These are phyloP conservation scores for Trichoplusia ni DNA, from an alignment of 1,140 invertebrate genomes.

Conservation along the genomic window DNA sequence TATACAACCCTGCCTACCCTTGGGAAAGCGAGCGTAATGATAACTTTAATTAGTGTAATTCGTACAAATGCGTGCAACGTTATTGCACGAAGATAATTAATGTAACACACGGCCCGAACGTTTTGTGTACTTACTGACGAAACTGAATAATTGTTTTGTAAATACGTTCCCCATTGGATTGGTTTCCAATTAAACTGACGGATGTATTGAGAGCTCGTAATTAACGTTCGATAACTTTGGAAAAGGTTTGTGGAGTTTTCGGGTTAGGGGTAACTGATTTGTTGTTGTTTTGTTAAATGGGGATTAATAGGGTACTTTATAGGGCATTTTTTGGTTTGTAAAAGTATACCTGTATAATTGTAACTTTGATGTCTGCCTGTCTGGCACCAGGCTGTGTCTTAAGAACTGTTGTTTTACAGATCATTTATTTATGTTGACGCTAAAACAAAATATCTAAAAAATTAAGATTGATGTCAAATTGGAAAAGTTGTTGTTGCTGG, in stretches of 20 bases:
- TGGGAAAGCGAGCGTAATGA: no score
- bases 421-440: no score
- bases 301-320: no score
- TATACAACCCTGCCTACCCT: neutral
- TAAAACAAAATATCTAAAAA: no score
- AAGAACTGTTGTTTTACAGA: no score
- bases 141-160: slow-evolving; percentile 4
- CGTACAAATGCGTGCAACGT: neutral
- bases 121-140: neutral
- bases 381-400: no score
- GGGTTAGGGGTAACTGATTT: neutral
- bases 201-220: neutral
- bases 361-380: no score
- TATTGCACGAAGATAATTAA: slow-evolving; percentile 5
- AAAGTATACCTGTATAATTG: no score
- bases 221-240: neutral
- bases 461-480: no score
- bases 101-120: neutral
- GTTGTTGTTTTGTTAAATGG: no score
- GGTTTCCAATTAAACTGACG: neutral
- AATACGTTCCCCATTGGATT: neutral
- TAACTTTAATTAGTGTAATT: neutral
- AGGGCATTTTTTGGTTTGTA: no score
- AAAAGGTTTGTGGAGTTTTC: neutral
- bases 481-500: no score